Evolutionary conservation across 1,140 invertebrate species (phyloP).

Genomic region (Drosophila jambulina): DNA sequence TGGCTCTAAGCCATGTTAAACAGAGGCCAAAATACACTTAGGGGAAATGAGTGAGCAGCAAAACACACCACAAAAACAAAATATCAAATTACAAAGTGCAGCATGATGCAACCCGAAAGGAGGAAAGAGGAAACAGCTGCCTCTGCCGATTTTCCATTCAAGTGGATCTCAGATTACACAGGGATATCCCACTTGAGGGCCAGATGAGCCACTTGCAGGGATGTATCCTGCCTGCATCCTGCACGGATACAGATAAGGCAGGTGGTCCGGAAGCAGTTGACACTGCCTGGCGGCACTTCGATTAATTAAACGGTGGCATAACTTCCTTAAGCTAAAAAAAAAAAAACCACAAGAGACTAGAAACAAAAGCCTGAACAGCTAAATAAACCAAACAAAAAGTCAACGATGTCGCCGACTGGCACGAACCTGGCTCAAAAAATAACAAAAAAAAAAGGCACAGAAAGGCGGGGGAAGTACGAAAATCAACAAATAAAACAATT

Average conservation of each 20-base stretch:
- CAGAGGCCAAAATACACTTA: slow-evolving; percentile 65
- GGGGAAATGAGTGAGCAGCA: slow-evolving; percentile 32
- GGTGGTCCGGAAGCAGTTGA: slow-evolving; percentile 45
- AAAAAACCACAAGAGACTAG: slow-evolving; percentile 16
- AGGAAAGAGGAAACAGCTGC: slow-evolving; percentile 41
- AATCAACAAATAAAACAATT: slow-evolving; percentile 57
- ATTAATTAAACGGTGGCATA: slow-evolving; percentile 22
- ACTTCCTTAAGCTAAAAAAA: slow-evolving; percentile 39
- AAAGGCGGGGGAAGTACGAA: slow-evolving; percentile 4
- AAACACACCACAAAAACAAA: slow-evolving; percentile 13
- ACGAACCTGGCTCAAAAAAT: slow-evolving; percentile 59
- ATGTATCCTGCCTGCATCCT: slow-evolving; percentile 16
- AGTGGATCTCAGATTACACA: slow-evolving; percentile 41
- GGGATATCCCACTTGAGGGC: slow-evolving; percentile 19
- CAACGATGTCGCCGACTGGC: slow-evolving; percentile 69
- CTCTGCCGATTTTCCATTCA: slow-evolving; percentile 45
- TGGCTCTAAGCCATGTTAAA: slow-evolving; percentile 61
- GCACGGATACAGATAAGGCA: slow-evolving; percentile 8
- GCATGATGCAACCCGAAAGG: slow-evolving; percentile 28
- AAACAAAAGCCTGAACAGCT: slow-evolving; percentile 25
- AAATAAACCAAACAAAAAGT: slow-evolving; percentile 55
- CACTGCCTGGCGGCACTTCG: slow-evolving; percentile 8
- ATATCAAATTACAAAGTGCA: slow-evolving; percentile 61
- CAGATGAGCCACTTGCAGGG: slow-evolving; percentile 34
- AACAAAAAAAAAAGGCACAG: slow-evolving; percentile 21